Evolutionary conservation across 2,113 vertebrate species (phyloP).

Genomic region (Dinomys branickii): DNA sequence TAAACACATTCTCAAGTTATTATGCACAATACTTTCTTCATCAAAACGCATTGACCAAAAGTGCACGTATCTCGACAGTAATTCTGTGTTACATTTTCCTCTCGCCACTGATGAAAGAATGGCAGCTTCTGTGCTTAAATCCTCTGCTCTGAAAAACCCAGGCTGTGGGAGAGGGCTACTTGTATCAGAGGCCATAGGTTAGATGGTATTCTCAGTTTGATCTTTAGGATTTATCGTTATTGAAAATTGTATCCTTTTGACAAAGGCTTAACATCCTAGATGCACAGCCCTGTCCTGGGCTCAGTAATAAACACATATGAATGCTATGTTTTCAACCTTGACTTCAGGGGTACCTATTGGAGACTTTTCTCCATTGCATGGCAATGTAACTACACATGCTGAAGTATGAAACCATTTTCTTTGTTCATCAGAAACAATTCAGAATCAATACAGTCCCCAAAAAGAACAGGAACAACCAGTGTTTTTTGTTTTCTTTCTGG

Average conservation of each 20-base stretch:
- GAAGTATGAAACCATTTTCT: conserved; percentile 64
- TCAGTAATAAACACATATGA: conserved; percentile 76
- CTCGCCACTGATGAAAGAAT: conserved; percentile 61
- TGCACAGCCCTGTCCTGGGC: conserved; percentile 33
- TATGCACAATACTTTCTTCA: conserved; percentile 80
- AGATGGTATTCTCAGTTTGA: conserved; percentile 29
- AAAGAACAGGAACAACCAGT: neutral
- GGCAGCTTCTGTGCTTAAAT: conserved; percentile 55
- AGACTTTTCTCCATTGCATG: conserved; percentile 71
- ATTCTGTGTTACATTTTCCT: conserved; percentile 66
- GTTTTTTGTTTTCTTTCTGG: neutral
- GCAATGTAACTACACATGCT: conserved; percentile 52
- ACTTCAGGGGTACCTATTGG: conserved; percentile 71
- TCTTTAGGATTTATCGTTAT: conserved; percentile 44
- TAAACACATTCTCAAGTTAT: conserved; percentile 77
- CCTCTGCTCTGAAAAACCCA: neutral
- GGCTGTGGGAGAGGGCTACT: conserved; percentile 18
- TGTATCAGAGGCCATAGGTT: conserved; percentile 38
- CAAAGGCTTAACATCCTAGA: conserved; percentile 59
- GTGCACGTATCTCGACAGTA: conserved; percentile 68
- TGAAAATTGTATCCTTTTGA: conserved; percentile 69
- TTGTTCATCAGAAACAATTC: conserved; percentile 75
- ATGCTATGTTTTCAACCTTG: conserved; percentile 50
- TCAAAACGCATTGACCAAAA: conserved; percentile 75
- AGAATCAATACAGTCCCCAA: conserved; percentile 54